phyloP scores from a whole-genome alignment of 2,888 invertebrate genomes.

The Phortica okadai region DNA sequence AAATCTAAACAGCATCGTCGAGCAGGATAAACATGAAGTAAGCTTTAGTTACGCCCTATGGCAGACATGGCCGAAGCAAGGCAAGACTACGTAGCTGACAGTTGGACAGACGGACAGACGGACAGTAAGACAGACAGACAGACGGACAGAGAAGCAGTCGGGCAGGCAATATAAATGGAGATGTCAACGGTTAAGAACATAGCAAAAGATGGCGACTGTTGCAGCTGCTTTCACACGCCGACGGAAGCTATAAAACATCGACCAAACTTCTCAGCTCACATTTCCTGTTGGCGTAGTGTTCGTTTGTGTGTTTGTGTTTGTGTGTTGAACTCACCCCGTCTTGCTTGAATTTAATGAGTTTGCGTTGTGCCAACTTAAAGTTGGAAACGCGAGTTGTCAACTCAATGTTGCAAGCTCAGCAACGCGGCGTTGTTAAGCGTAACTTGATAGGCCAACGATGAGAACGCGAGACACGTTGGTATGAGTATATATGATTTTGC shows the following conservation, averaged over 20 bases:
- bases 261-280: too few relatives aligned
- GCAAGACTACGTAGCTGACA: conserved; percentile 41
- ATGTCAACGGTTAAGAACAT: conserved; percentile 61
- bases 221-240: too few relatives aligned
- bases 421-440: conserved; percentile 49
- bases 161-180: conserved; percentile 60
- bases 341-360: conserved; percentile 67
- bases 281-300: background rate
- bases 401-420: too few relatives aligned
- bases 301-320: background rate
- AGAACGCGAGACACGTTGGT: background rate
- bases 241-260: too few relatives aligned
- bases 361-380: conserved; percentile 27
- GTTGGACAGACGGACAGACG: background rate
- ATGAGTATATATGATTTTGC: background rate
- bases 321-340: conserved; percentile 42
- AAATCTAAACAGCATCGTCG: conserved; percentile 25
- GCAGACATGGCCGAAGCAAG: conserved; percentile 31
- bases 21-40: conserved; percentile 20
- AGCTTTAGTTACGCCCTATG: conserved; percentile 14
- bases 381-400: background rate
- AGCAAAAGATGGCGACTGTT: background rate
- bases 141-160: background rate
- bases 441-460: conserved; percentile 56
- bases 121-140: background rate